Conservation (phyloP, 2,797 vertebrate genomes). For the Sebastes baramenuke region DNA sequence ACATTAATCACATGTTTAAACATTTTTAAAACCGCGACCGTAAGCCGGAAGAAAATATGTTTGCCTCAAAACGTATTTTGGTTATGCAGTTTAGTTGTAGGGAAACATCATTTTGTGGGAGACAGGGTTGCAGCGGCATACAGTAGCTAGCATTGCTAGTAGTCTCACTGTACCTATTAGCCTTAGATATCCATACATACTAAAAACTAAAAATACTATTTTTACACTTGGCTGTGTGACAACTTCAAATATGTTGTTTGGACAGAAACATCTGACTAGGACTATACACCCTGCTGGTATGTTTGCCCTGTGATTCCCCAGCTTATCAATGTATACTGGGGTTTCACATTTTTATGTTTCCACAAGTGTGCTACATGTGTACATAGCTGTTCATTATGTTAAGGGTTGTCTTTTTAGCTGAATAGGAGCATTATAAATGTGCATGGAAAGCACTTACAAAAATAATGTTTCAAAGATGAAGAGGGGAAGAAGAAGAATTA, state of each 20-base stretch:
- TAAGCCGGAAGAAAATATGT: no score
- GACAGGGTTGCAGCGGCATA: background rate
- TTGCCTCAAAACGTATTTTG: no score
- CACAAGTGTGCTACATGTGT: slow-evolving; percentile 2
- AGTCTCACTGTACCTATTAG: background rate
- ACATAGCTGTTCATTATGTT: slow-evolving; percentile 10
- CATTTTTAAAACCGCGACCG: no score
- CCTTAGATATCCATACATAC: background rate
- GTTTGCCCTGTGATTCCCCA: slow-evolving; percentile 1
- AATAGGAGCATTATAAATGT: slow-evolving; percentile 14
- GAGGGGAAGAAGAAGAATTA: background rate
- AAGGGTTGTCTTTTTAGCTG: background rate
- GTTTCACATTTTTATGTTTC: background rate
- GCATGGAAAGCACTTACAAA: background rate
- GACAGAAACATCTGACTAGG: background rate
- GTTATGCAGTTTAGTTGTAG: no score
- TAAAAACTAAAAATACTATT: background rate
- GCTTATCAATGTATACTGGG: background rate
- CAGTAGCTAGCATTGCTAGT: background rate
- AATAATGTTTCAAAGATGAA: slow-evolving; percentile 6
- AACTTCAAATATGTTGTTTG: background rate
- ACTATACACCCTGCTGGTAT: background rate
- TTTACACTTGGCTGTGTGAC: background rate
- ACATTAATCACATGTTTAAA: no score
- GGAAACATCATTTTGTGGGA: no score